Base-by-base conservation (phyloP, 1,140 invertebrate species). In the Orchesella cincta region DNA sequence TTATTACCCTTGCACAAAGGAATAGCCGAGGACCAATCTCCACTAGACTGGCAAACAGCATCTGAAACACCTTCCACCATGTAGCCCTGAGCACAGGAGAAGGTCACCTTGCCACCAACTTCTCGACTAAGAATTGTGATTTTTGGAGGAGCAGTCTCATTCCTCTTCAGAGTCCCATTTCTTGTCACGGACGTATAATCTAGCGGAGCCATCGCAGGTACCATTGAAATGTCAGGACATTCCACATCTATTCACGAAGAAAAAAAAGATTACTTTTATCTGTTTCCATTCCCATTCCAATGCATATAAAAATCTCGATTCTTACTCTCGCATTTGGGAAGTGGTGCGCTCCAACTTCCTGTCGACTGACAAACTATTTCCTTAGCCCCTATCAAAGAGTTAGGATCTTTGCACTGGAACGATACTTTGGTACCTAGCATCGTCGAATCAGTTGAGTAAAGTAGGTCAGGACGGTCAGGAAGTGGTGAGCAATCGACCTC, bases 381-480 rank as follows among this genome's bases (percentile, higher is more conserved):
- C 28, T 90, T 87, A 12, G 90, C 88, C 8, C 93, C 93, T 51
- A 93, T 90, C 23, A 95, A 85, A 1, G 90, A 89, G 84, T 93
- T 94, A n/a, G 93, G 92, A 82, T 93, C 92, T n/a, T 89, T 88
- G 83, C 93, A 95, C 1, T 89, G 90, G 85, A 95, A 93, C 71
- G 88, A 87, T 62, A 93, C 89, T 81, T 88, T 88, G 0, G 92
- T 90, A 82, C 91, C 92, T 84, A 95, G 89, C 84, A 90, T 90
- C 0, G 91, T 93, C 76, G 89, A 90, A 74, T 89, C 87, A 0
- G 89, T 90, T 78, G 89, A 92, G 1, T 92, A 88, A 34, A 89
- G 90, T 20, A 94, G 84, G n/a, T 91, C 92, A 54, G 90, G 87
- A 33, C 90, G 87, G 78, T 89, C 88, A 2, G 90, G 90, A 33